These are phyloP conservation scores for Tetramorium parvispinum DNA, from an alignment of 1,140 invertebrate genomes.

Conservation along the genomic window DNA sequence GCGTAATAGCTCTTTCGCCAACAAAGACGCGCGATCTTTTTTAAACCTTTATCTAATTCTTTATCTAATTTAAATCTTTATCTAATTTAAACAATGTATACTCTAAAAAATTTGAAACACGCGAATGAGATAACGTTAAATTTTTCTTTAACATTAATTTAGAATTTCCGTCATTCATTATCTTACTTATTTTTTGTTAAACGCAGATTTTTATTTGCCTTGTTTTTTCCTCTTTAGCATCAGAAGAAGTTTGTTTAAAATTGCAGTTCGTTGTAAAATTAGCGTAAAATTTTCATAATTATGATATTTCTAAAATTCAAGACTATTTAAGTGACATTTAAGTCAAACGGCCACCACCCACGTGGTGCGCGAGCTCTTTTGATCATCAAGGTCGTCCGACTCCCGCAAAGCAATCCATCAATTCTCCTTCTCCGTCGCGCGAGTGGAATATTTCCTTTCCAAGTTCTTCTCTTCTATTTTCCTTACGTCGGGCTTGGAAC, in stretches of 20 bases:
- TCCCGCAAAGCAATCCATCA: slow-evolving; percentile 50
- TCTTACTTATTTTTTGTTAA: not conserved
- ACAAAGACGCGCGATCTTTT: not conserved
- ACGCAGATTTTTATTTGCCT: not conserved
- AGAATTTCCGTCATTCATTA: not conserved
- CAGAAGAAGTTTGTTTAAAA: not conserved
- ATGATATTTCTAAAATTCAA: not conserved
- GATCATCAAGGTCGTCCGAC: slow-evolving; percentile 54
- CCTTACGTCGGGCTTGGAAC: not conserved
- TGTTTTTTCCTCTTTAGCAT: not conserved
- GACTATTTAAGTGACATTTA: not conserved
- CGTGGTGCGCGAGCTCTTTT: slow-evolving; percentile 51
- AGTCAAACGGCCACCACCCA: slow-evolving; percentile 2
- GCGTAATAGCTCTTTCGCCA: slow-evolving; percentile 20
- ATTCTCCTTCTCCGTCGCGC: slow-evolving; percentile 8
- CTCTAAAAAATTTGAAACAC: not conserved
- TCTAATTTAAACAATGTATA: not conserved
- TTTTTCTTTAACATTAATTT: not conserved
- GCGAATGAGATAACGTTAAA: not conserved
- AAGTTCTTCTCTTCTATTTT: slow-evolving; percentile 31
- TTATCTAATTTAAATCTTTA: too few relatives aligned
- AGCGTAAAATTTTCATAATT: not conserved
- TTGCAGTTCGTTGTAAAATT: not conserved
- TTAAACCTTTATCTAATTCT: too few relatives aligned
- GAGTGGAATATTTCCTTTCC: slow-evolving; percentile 18